phyloP scores from a whole-genome alignment of 2,797 vertebrate genomes.

The Alca torda region DNA sequence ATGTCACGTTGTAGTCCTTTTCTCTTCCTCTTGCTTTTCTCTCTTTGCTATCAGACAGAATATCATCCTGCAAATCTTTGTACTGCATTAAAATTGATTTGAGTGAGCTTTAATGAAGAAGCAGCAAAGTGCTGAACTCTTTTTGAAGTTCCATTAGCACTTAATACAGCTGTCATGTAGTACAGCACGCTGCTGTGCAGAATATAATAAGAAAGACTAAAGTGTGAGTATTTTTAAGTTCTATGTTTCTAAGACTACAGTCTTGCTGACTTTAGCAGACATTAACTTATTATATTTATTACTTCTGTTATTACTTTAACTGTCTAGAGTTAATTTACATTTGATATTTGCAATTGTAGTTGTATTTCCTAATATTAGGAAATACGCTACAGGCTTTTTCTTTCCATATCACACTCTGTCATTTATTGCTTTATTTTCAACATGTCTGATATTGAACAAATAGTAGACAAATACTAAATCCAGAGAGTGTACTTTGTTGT shows the following conservation, averaged over 20 bases:
- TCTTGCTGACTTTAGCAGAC: not conserved
- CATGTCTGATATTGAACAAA: not conserved
- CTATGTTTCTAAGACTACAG: not conserved
- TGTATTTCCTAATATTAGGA: not conserved
- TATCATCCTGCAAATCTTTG: not conserved
- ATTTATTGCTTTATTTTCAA: not conserved
- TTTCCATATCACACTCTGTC: not conserved
- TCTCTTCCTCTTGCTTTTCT: not conserved
- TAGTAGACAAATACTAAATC: not conserved
- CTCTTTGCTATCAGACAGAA: not conserved
- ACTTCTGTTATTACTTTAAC: not conserved
- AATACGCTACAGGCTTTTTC: not conserved
- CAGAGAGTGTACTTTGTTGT: not conserved
- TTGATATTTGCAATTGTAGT: not conserved
- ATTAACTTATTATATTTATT: not conserved
- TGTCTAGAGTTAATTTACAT: not conserved
- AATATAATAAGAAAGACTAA: not conserved
- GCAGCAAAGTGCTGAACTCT: not conserved
- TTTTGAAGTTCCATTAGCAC: not conserved
- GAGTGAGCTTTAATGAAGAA: not conserved
- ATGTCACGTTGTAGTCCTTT: not conserved
- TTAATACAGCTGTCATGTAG: not conserved
- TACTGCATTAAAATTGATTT: not conserved
- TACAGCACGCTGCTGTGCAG: not conserved
- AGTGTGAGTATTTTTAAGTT: not conserved